Conservation (phyloP, 2,797 vertebrate species). For the Anabacerthia variegaticeps region DNA sequence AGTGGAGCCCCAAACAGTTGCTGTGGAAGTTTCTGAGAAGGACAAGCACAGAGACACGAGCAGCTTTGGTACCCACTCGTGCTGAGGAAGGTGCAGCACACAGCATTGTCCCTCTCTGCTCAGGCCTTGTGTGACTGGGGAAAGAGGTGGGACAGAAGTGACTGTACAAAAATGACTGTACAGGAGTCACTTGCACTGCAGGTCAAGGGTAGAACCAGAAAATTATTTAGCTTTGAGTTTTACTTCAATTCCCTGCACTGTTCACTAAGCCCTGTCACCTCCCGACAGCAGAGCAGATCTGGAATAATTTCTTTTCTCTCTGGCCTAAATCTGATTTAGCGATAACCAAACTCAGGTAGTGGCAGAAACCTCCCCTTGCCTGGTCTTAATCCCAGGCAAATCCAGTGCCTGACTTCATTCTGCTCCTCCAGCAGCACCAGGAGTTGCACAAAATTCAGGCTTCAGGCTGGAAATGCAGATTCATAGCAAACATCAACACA, state of each 20-base stretch:
- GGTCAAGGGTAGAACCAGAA: not conserved
- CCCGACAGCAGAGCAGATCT: not conserved
- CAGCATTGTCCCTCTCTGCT: not conserved
- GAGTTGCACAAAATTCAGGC: not conserved
- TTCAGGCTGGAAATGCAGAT: not conserved
- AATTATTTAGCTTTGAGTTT: not conserved
- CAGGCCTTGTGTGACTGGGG: not conserved
- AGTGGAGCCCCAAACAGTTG: rapidly evolving
- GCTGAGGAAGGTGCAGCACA: not conserved
- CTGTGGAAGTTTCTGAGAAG: not conserved
- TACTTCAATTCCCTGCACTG: not conserved
- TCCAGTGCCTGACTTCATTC: not conserved
- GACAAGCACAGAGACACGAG: not conserved
- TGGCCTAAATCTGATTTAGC: not conserved
- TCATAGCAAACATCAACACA: not conserved
- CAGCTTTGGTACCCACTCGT: not conserved
- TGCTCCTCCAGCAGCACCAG: not conserved
- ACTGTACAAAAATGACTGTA: not conserved
- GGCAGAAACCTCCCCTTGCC: not conserved
- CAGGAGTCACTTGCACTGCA: not conserved
- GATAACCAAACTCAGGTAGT: not conserved
- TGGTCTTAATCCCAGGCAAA: not conserved
- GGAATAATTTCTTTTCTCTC: not conserved
- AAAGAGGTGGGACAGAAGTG: not conserved
- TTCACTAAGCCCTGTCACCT: not conserved